Conservation (phyloP, 2,797 vertebrate species). For the Poliocrania exsul region DNA sequence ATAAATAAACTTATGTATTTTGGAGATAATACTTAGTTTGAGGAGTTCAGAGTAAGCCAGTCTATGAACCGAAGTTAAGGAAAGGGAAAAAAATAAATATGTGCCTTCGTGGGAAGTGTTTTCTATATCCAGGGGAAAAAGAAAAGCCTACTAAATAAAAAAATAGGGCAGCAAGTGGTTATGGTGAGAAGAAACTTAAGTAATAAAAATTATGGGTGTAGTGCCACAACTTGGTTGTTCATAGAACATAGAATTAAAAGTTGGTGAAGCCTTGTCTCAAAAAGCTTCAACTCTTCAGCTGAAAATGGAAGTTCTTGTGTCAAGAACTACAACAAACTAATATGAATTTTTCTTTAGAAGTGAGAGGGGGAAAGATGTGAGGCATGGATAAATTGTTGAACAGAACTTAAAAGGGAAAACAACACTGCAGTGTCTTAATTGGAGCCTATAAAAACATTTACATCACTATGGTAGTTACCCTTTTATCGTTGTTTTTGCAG, state of each 20-base stretch:
- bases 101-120: background rate
- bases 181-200: background rate
- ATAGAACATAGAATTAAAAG: background rate
- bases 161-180: background rate
- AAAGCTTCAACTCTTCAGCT: background rate
- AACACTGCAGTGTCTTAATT: slow-evolving; percentile 5
- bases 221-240: background rate
- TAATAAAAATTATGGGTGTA: background rate
- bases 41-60: background rate
- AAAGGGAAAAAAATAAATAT: background rate
- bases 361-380: background rate
- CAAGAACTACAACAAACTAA: background rate
- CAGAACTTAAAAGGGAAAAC: slow-evolving; percentile 6
- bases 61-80: background rate
- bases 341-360: background rate
- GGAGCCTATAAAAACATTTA: slow-evolving; percentile 13
- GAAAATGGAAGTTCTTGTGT: background rate
- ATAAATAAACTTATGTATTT: background rate
- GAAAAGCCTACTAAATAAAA: background rate
- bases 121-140: accelerated
- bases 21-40: background rate
- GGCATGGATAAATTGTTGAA: background rate
- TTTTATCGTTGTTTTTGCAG: slow-evolving; percentile 22
- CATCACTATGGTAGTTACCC: background rate
- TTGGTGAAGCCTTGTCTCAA: background rate